Evolutionary conservation across 2,113 vertebrate species (phyloP).

Genomic region (Calyptomena viridis): DNA sequence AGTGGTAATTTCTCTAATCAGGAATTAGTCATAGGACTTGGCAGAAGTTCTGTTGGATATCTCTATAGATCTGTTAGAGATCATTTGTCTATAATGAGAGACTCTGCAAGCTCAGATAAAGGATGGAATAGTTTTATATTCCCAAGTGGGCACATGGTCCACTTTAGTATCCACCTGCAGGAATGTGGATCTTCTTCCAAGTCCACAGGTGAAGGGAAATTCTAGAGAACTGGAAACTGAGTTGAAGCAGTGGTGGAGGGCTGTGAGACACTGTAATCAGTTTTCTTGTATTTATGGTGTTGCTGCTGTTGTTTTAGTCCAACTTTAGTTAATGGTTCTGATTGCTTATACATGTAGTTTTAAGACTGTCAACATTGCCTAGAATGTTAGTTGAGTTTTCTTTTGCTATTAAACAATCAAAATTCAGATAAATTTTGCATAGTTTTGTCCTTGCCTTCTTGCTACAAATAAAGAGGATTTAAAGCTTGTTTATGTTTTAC

Average conservation of each 20-base stretch:
- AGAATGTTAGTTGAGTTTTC: background rate
- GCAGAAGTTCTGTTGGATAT: background rate
- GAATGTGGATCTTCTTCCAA: background rate
- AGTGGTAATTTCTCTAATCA: no score
- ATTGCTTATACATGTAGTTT: background rate
- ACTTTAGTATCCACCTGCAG: background rate
- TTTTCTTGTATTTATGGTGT: background rate
- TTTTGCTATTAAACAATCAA: background rate
- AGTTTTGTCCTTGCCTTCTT: background rate
- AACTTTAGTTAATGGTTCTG: background rate
- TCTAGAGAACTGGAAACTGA: background rate
- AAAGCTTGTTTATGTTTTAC: background rate
- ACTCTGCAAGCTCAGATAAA: background rate
- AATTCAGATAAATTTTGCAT: background rate
- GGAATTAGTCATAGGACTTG: background rate
- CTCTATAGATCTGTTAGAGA: background rate
- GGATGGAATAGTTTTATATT: background rate
- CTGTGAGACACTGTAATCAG: rapidly evolving
- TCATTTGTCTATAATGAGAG: background rate
- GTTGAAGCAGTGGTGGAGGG: background rate
- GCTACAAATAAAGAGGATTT: background rate
- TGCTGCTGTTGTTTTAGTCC: background rate
- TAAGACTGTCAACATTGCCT: background rate
- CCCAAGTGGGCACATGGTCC: background rate
- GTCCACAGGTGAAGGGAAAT: background rate